These are phyloP conservation scores for Orycteropus afer DNA, from an alignment of 2,113 vertebrate species.

Conservation along the genomic window DNA sequence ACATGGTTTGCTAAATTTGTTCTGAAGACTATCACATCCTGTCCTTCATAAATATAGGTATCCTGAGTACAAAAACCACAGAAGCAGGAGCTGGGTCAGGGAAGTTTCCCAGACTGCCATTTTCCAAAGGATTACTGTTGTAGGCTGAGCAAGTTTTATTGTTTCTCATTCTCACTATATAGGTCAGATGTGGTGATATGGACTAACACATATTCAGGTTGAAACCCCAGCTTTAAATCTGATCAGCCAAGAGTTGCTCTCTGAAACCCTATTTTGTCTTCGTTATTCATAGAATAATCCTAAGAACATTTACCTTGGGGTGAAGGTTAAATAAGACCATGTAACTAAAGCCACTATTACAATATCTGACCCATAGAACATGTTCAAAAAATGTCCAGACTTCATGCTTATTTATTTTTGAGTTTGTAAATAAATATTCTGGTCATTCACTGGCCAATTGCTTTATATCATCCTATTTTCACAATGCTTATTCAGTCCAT, in stretches of 20 bases:
- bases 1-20: background rate
- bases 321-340: background rate
- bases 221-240: background rate
- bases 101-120: background rate
- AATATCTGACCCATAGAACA: background rate
- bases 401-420: background rate
- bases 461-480: background rate
- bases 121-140: background rate
- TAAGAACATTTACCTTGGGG: background rate
- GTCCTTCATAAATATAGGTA: background rate
- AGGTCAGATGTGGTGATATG: background rate
- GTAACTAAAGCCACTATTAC: background rate
- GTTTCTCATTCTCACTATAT: background rate
- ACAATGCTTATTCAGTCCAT: background rate
- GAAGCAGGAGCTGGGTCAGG: background rate
- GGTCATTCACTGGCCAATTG: background rate
- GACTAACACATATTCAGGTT: background rate
- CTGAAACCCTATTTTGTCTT: background rate
- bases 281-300: background rate
- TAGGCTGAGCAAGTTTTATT: background rate
- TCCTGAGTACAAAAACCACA: background rate
- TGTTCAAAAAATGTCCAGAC: background rate
- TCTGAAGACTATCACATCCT: background rate
- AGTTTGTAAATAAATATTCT: background rate
- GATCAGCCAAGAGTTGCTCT: background rate